phyloP scores from a whole-genome alignment of 2,113 vertebrate species.

The Ophiodon elongatus region DNA sequence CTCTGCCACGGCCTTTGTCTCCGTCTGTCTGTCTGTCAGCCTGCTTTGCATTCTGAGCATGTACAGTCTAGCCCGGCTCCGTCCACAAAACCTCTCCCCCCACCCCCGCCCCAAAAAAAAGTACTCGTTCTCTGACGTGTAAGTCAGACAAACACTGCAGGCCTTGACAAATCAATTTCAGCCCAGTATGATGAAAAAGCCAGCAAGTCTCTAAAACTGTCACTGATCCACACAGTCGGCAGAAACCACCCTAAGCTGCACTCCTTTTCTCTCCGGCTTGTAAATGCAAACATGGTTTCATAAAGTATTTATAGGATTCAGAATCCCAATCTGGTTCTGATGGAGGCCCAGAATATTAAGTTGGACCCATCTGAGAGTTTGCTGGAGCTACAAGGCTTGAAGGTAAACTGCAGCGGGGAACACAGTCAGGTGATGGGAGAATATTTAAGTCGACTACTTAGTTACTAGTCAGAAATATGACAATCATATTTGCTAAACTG shows the following conservation, averaged over 20 bases:
- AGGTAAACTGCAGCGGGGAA: neutral
- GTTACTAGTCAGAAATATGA: neutral
- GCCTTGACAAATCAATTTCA: slow-evolving; percentile 71
- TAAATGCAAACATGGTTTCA: slow-evolving; percentile 57
- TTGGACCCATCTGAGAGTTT: neutral
- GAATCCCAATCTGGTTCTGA: slow-evolving; percentile 44
- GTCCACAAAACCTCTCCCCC: slow-evolving; percentile 24
- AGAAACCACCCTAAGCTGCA: slow-evolving; percentile 25
- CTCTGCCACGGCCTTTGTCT: neutral
- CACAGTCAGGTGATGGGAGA: neutral
- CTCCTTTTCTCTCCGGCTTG: slow-evolving; percentile 19
- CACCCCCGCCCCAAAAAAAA: neutral
- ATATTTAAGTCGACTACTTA: neutral
- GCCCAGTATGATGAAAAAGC: slow-evolving; percentile 62
- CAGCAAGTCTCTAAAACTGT: slow-evolving; percentile 54
- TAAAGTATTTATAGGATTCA: slow-evolving; percentile 56
- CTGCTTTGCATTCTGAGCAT: slow-evolving; percentile 59
- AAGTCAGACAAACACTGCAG: slow-evolving; percentile 54
- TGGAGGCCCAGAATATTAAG: slow-evolving; percentile 44
- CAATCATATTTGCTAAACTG: neutral
- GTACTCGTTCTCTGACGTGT: slow-evolving; percentile 27
- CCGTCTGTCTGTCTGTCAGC: neutral
- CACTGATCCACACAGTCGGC: slow-evolving; percentile 20
- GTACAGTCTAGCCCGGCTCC: slow-evolving; percentile 47
- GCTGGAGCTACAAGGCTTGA: neutral